These are phyloP conservation scores for Austrofundulus limnaeus DNA, from an alignment of 2,113 vertebrate species.

Conservation along the genomic window DNA sequence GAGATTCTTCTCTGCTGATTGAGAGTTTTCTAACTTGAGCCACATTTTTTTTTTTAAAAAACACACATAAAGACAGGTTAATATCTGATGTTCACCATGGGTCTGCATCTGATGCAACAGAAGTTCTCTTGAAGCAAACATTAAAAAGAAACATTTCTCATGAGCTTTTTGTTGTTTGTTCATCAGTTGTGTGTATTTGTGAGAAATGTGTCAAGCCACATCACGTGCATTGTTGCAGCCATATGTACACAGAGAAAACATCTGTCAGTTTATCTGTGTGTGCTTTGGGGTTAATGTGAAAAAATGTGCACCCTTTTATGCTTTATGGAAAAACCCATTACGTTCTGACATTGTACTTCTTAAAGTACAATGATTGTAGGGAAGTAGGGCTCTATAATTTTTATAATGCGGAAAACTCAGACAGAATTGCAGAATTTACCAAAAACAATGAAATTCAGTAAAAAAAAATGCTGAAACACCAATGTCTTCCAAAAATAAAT, in stretches of 20 bases:
- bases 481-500: no score
- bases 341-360: no score
- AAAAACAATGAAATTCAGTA: no score
- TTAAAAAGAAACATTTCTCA: conserved; percentile 34
- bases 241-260: background rate
- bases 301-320: no score
- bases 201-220: conserved; percentile 14
- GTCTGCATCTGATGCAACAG: conserved; percentile 36
- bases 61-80: background rate
- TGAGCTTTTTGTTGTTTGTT: conserved; percentile 29
- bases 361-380: no score
- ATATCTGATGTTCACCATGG: conserved; percentile 7
- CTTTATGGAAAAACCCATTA: no score
- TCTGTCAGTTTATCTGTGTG: background rate
- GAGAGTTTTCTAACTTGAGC: background rate
- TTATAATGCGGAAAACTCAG: no score
- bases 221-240: conserved; percentile 3
- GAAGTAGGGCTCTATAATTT: no score
- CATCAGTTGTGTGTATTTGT: conserved; percentile 34
- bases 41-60: no score
- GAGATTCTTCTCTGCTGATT: conserved; percentile 21
- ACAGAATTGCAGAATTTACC: no score
- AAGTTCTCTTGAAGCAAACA: conserved; percentile 39
- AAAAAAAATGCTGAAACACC: no score
- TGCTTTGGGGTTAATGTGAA: background rate